A percentile compares a stretch with the other conserved stretches of the same genome.
Evolutionary conservation across 2,888 invertebrate species (phyloP).

Genomic region (Gnatocerus cornutus): DNA sequence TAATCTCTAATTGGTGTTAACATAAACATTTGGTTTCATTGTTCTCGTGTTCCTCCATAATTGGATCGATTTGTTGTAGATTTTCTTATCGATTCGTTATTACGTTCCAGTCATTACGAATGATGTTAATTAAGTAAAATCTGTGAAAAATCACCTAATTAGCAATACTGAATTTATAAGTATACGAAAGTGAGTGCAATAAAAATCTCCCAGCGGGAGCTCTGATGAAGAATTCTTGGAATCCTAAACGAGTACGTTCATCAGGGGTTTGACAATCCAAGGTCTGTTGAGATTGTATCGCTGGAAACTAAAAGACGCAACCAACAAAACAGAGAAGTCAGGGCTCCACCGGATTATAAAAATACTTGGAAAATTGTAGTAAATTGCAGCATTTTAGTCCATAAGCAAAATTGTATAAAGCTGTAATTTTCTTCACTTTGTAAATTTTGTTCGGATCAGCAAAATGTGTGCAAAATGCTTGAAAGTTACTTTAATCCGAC

Average conservation of each 20-base stretch:
- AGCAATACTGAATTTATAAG: constrained; percentile 46
- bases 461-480: too few relatives aligned
- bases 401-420: too few relatives aligned
- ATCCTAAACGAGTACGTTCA: constrained; percentile 64
- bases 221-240: constrained; percentile 60
- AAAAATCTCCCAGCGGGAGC: constrained; percentile 55
- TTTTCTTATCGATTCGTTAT: constrained; percentile 5
- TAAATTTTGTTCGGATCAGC: too few relatives aligned
- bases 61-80: neutral
- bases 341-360: neutral
- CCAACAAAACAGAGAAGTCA: constrained; percentile 33
- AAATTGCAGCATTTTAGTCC: too few relatives aligned
- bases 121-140: constrained; percentile 49
- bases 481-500: too few relatives aligned
- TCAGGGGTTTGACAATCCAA: constrained; percentile 65
- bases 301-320: constrained; percentile 7
- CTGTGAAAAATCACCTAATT: constrained; percentile 53
- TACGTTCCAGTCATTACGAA: neutral
- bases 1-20: constrained; percentile 11
- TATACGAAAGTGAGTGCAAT: constrained; percentile 41
- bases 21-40: neutral
- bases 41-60: neutral
- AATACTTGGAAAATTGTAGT: too few relatives aligned
- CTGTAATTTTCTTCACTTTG: too few relatives aligned
- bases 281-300: constrained; percentile 51